Conservation (phyloP, 1,140 invertebrate species). For the Vollenhovia emeryi region DNA sequence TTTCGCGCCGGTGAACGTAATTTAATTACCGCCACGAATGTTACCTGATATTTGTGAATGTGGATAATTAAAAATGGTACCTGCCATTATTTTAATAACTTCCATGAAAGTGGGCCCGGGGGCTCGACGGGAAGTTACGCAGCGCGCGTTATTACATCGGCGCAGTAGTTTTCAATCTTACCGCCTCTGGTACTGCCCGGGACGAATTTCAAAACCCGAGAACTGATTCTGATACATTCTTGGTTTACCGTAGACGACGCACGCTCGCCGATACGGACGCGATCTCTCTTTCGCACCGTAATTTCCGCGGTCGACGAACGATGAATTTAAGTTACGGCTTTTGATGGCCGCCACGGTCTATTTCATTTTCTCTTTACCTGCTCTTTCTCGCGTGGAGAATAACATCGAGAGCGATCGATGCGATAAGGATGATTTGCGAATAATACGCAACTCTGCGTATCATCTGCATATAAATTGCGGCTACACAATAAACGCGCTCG, state of each 20-base stretch:
- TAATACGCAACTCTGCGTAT: not conserved
- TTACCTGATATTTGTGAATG: constrained; percentile 34
- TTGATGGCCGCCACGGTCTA: not conserved
- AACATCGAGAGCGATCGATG: not conserved
- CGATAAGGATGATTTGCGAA: constrained; percentile 20
- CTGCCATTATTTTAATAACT: constrained; percentile 46
- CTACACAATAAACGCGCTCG: not conserved
- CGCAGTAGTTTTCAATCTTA: constrained; percentile 13
- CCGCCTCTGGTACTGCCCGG: not conserved
- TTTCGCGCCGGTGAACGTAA: constrained; percentile 21
- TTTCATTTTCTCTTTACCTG: constrained; percentile 7
- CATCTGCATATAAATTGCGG: not conserved
- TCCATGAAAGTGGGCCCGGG: not conserved
- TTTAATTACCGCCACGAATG: constrained; percentile 26
- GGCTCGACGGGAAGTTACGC: not conserved
- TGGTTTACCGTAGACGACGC: not conserved
- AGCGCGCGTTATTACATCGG: not conserved
- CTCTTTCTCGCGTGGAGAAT: not conserved
- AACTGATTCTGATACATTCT: constrained; percentile 37
- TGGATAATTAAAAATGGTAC: constrained; percentile 39
- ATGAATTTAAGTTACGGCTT: constrained; percentile 35
- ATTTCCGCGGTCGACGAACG: constrained; percentile 25
- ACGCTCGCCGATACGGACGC: not conserved
- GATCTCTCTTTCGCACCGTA: constrained; percentile 3
- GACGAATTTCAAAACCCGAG: not conserved